Base-by-base conservation (phyloP, 1,140 invertebrate genomes). In the Diuraphis noxia region DNA sequence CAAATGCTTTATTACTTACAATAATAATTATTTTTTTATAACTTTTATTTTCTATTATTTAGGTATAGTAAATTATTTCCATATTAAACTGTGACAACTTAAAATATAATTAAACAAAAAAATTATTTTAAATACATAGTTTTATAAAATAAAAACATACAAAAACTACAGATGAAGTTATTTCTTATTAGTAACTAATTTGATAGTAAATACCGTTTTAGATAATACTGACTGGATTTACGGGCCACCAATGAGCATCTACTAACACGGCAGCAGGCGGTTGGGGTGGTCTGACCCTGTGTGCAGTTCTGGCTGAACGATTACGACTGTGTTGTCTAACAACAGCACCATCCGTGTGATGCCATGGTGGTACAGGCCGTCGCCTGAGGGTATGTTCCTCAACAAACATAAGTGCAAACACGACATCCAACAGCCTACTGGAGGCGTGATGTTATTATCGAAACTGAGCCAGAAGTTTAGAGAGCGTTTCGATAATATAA, bases 341-440 rank as follows among this genome's bases (percentile, higher is more conserved):
- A 9, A 90, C 63, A 90, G 88, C 88, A 90, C 72, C 43, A 36
- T 90, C 88, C 7, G 88, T 90, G 23, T 90, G 88, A 94, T 94
- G 93, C 94, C 94, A 91, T 94, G 94, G 49, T 94, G 94, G 40
- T 94, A 94, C 93, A 95, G 94, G 72, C 94, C 92, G 91, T 93
- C 93, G 88, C 93, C 92, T 88, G 95, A 93, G 94, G 94, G 92
- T 94, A 93, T 93, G 94, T 94, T 90, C 77, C 41, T 79, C 85
- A 34, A 90, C 88, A 90, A 90, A 90, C 88, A 90, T 90, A 90
- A 77, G 10, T 43, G 72, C 40, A 90, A 77, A 77, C 56, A 34
- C 88, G 38, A 89, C 88, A 79, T 90, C 41, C 63, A 34, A 81
- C 63, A 46, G 88, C 88, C 40, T 90, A 90, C 88, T 90, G 88